Evolutionary conservation across 2,113 vertebrate species (phyloP), one percentile per base, ranked within the genome.

Genomic region (Silurus asotus): DNA sequence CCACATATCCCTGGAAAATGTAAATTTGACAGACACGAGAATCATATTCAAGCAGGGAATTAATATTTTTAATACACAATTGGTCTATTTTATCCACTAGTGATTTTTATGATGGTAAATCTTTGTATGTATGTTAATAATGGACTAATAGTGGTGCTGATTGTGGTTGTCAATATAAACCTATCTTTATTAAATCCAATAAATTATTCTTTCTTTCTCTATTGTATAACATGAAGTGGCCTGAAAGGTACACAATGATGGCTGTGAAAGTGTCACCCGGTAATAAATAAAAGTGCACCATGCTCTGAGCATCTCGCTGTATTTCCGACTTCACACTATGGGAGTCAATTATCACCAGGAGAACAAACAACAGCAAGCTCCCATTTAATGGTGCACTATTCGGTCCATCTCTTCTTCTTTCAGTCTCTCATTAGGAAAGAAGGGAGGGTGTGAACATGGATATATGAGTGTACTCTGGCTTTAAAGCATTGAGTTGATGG

Each of bases 341-440:
- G 10, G 49, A 76, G 49, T 55, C 74, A 25, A 76, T 76, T 76
- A 76, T 76, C 49, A 55, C 6, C 74, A 76, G 55, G 11, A 55
- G 49, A 76, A 55, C 23, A 53, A 37, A 51, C 70, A 23, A 23
- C 48, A 75, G 48, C 70, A 51, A 51, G 70, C 14, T 76, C 6
- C 11, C 6, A 76, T 76, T 53, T 55, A 76, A 25, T 55, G 23
- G 49, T 76, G 49, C 23, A 76, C 74, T 76, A 20, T 76, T 55
- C 51, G 14, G 74, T 55, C 74, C 49, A 55, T 14, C 74, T 76
- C 20, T 55, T 14, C 20, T 7, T 25, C 51, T 37, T 37, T 55
- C 74, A 53, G 74, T 55, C 11, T 55, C 74, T 76, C 23, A 76
- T 76, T 76, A 55, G 23, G 49, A 76, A 76, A 55, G 74, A 14